Evolutionary conservation across 2,888 invertebrate genomes (phyloP).

Genomic region (Noctua fimbriata): DNA sequence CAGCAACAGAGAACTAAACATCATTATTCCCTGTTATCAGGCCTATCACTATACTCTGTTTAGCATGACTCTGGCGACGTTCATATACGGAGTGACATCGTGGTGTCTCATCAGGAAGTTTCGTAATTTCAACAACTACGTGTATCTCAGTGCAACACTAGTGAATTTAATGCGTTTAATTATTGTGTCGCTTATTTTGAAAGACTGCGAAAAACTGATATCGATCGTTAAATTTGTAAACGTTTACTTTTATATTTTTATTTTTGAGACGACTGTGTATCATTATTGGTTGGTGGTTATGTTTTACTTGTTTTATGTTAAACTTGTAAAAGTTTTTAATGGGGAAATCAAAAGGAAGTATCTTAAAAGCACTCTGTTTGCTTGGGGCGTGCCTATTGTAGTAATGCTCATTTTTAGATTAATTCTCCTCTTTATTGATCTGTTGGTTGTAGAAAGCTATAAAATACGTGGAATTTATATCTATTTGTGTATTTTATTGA

Average conservation of each 20-base stretch:
- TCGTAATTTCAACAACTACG: constrained; percentile 47
- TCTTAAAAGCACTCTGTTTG: constrained; percentile 32
- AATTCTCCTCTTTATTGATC: constrained; percentile 1
- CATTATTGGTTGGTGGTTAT: constrained; percentile 36
- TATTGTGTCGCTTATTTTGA: not conserved
- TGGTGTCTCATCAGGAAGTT: constrained; percentile 40
- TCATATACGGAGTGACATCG: constrained; percentile 42
- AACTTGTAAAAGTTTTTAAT: constrained; percentile 35
- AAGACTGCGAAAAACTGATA: not conserved
- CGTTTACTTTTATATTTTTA: constrained; percentile 19
- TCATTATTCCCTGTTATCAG: constrained; percentile 22
- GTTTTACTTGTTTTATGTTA: constrained; percentile 33
- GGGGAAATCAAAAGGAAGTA: constrained; percentile 28
- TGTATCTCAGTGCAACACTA: constrained; percentile 29
- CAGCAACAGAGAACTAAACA: not conserved
- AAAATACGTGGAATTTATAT: not conserved
- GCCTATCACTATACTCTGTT: constrained; percentile 15
- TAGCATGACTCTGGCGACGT: not conserved
- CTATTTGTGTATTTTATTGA: not conserved
- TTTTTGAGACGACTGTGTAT: constrained; percentile 16
- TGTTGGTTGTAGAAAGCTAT: not conserved
- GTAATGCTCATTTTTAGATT: not conserved
- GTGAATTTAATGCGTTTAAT: constrained; percentile 23
- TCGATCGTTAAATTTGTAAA: constrained; percentile 3
- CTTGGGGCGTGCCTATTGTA: constrained; percentile 26